Percentiles rank a stretch among this genome's conserved stretches.
Conservation (phyloP, 2,797 vertebrate genomes). For the Diglossa cyanea region DNA sequence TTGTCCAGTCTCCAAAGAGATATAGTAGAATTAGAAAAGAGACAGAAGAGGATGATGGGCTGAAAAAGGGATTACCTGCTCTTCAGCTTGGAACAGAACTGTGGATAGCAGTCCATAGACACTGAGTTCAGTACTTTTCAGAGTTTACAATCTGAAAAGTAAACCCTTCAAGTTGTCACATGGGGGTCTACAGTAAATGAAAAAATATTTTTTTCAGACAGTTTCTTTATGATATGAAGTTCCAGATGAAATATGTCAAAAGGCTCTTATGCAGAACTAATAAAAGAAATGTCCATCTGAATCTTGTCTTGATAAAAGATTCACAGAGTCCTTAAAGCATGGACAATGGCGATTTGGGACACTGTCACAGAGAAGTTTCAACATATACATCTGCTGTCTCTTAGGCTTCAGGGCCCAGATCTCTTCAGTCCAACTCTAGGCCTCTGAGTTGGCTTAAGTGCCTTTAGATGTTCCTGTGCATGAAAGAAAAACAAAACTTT, state of each 20-base stretch:
- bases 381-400: background rate
- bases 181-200: fast-evolving
- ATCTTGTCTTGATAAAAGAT: background rate
- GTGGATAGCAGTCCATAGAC: background rate
- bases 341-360: background rate
- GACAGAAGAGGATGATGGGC: background rate
- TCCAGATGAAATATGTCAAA: background rate
- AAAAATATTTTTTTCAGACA: background rate
- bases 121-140: background rate
- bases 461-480: background rate
- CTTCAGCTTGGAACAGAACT: background rate
- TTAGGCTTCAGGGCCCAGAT: background rate
- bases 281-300: background rate
- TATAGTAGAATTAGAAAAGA: background rate
- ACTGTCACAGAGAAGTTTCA: background rate
- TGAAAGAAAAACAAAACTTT: background rate
- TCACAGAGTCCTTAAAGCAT: background rate
- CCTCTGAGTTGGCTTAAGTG: background rate
- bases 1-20: background rate
- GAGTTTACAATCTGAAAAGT: background rate
- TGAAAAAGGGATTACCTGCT: background rate
- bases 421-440: background rate
- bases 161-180: background rate
- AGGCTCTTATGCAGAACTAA: background rate
- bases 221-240: background rate